phyloP scores from a whole-genome alignment of 23 tunicate genomes.

The Botrylloides violaceus region DNA sequence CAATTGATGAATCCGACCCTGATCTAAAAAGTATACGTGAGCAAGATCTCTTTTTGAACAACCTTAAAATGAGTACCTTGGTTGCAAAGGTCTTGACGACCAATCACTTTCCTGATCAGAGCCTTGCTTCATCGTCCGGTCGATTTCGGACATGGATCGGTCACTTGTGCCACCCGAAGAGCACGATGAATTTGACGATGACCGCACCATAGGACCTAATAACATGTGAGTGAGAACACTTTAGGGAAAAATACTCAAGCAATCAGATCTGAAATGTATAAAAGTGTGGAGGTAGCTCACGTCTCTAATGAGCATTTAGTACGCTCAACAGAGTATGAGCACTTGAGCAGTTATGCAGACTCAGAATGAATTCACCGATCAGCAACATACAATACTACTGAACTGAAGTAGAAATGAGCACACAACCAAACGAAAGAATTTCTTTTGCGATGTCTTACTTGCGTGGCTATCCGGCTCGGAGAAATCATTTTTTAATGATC shows the following conservation, averaged over 20 bases:
- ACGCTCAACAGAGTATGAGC: no score
- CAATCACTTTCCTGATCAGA: slow-evolving; percentile 78
- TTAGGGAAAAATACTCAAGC: no score
- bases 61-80: slow-evolving; percentile 26
- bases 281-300: no score
- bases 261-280: no score
- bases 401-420: no score
- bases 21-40: slow-evolving; percentile 18
- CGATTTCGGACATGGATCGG: slow-evolving; percentile 28
- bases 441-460: background rate
- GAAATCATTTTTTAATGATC: slow-evolving; percentile 59
- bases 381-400: no score
- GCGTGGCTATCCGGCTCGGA: slow-evolving; percentile 37
- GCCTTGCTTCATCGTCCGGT: slow-evolving; percentile 2
- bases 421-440: no score
- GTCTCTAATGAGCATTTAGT: no score
- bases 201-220: slow-evolving; percentile 12
- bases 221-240: no score
- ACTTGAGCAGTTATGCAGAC: no score
- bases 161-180: slow-evolving; percentile 70
- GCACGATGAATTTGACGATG: slow-evolving; percentile 47
- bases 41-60: no score
- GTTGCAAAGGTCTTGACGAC: slow-evolving; percentile 76
- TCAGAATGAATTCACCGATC: no score
- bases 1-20: slow-evolving; percentile 68